These are phyloP conservation scores for Typhlichthys eigenmanni DNA, from an alignment of 2,797 vertebrate species.

Conservation along the genomic window DNA sequence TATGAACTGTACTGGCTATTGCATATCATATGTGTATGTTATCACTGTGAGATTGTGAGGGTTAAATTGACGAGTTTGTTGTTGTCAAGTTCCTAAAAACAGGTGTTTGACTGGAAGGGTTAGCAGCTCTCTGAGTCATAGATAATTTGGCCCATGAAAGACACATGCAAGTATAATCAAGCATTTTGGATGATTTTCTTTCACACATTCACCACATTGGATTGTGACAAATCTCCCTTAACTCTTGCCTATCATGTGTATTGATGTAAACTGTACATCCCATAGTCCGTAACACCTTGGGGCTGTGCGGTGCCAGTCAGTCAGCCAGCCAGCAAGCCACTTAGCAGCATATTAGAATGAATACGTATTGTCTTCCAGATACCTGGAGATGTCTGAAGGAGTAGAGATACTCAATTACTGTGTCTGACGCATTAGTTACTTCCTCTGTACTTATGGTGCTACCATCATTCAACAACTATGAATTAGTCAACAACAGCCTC, in stretches of 20 bases:
- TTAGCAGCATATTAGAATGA: conserved; percentile 46
- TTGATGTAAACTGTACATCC: conserved; percentile 32
- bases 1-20: neutral
- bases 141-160: no score
- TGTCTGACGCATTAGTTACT: conserved; percentile 62
- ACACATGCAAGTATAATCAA: no score
- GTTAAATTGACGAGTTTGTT: no score
- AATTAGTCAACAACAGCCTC: conserved; percentile 13
- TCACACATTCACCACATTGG: neutral
- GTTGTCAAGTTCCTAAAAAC: no score
- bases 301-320: conserved; percentile 40
- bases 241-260: conserved; percentile 26
- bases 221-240: neutral
- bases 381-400: conserved; percentile 50
- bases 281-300: conserved; percentile 27
- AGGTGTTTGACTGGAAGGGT: no score
- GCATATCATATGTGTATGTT: no score
- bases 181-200: no score
- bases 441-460: conserved; percentile 60
- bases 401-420: conserved; percentile 65
- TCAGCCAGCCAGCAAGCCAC: conserved; percentile 32
- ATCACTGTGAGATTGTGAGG: no score
- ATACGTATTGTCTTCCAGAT: conserved; percentile 52
- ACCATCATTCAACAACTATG: conserved; percentile 23
- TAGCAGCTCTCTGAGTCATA: no score